phyloP scores from a whole-genome alignment of 30 jellyfish, hydroid and myxozoan species.

The Hydra vulgaris region DNA sequence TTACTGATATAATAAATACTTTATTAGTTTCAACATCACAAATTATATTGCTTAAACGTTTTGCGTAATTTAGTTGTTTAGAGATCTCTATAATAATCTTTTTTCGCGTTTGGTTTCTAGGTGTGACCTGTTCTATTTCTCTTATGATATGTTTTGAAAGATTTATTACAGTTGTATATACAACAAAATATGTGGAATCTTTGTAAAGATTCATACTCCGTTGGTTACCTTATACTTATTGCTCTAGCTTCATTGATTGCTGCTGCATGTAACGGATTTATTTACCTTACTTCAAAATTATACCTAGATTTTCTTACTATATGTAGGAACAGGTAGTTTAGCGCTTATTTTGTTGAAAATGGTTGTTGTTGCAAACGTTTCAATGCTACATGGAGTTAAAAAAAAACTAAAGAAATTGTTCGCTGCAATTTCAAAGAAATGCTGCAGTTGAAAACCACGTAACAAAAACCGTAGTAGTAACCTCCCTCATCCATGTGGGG shows the following conservation, averaged over 20 bases:
- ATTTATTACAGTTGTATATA: background rate
- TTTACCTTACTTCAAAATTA: background rate
- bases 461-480: background rate
- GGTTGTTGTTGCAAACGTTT: background rate
- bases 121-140: background rate
- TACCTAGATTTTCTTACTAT: background rate
- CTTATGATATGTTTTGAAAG: background rate
- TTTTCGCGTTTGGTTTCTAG: background rate
- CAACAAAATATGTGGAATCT: background rate
- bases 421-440: background rate
- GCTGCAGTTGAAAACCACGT: background rate
- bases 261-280: background rate
- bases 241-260: background rate
- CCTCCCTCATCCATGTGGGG: background rate
- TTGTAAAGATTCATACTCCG: background rate
- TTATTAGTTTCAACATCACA: background rate
- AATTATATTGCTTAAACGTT: background rate
- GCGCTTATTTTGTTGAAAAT: background rate
- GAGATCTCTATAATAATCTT: background rate
- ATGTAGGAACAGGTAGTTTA: background rate
- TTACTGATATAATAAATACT: background rate
- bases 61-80: background rate
- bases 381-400: background rate
- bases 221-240: background rate
- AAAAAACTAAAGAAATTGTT: background rate